Percentiles rank a stretch among this genome's conserved stretches.
Evolutionary conservation across 2,797 vertebrate genomes (phyloP).

Genomic region (Muscicapa striata): DNA sequence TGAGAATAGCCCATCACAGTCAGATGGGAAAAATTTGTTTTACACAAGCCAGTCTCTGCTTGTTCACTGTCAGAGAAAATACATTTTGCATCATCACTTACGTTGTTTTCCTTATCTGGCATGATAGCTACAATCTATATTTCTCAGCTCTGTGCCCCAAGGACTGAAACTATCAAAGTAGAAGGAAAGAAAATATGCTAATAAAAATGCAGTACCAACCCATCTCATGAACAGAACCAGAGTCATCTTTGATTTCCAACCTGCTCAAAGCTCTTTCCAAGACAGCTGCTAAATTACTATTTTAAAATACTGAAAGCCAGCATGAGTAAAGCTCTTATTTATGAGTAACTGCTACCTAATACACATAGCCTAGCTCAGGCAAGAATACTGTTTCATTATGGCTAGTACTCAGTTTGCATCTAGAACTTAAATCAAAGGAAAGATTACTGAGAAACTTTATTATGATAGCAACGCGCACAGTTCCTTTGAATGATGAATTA

Average conservation of each 20-base stretch:
- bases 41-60: neutral
- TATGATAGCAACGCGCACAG: neutral
- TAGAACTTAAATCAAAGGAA: conserved; percentile 28
- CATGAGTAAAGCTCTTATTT: conserved; percentile 5
- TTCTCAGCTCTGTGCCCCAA: conserved; percentile 7
- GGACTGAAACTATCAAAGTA: conserved; percentile 27
- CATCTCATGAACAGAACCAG: conserved; percentile 10
- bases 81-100: conserved; percentile 51
- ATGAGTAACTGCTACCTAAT: conserved; percentile 20
- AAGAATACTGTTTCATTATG: neutral
- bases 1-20: neutral
- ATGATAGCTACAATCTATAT: conserved; percentile 23
- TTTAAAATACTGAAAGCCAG: neutral
- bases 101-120: conserved; percentile 27
- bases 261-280: neutral
- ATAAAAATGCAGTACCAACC: conserved; percentile 23
- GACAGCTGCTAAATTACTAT: conserved; percentile 33
- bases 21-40: conserved; percentile 24
- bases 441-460: neutral
- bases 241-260: conserved; percentile 32
- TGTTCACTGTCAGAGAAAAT: conserved; percentile 31
- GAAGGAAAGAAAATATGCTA: conserved; percentile 7
- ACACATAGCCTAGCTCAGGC: neutral
- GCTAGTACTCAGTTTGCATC: neutral
- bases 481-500: conserved; percentile 27